Evolutionary conservation across 2,113 vertebrate genomes (phyloP).

Genomic region (Scatophagus argus): DNA sequence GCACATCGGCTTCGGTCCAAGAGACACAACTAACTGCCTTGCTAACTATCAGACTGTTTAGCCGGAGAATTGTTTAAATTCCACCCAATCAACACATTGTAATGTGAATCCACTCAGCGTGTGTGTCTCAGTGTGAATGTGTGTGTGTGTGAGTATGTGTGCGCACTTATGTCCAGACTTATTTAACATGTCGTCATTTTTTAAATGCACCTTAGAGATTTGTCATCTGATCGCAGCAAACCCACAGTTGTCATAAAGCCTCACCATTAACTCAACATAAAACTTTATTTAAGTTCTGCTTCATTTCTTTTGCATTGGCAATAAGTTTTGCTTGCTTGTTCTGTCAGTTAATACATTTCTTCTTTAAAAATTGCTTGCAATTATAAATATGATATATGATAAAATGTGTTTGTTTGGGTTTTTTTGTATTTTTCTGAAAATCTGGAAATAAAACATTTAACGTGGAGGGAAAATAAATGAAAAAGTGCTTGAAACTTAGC

Average conservation of each 20-base stretch:
- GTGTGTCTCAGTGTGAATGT: conserved; percentile 5
- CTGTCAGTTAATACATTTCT: not conserved
- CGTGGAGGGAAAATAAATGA: no score
- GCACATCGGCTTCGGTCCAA: conserved; percentile 60
- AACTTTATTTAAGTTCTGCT: not conserved
- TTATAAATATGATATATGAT: no score
- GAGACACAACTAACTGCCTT: conserved; percentile 59
- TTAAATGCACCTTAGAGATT: conserved; percentile 21
- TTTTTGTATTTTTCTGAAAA: no score
- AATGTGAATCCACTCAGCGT: conserved; percentile 53
- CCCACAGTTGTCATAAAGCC: conserved; percentile 21
- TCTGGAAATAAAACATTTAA: not conserved
- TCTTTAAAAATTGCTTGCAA: no score
- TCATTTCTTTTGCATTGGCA: not conserved
- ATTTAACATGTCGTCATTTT: conserved; percentile 48
- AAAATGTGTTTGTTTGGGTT: no score
- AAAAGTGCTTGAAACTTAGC: not conserved
- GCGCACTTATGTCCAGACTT: conserved; percentile 17
- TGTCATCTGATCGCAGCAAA: conserved; percentile 28
- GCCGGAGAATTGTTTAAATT: conserved; percentile 79
- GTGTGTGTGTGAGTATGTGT: conserved; percentile 6
- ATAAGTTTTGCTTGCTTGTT: not conserved
- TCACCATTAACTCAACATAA: conserved; percentile 14
- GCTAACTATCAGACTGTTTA: conserved; percentile 66
- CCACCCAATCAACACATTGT: conserved; percentile 74